Base-by-base conservation (phyloP, 2,888 invertebrate genomes). In the Apodemia hepburni region DNA sequence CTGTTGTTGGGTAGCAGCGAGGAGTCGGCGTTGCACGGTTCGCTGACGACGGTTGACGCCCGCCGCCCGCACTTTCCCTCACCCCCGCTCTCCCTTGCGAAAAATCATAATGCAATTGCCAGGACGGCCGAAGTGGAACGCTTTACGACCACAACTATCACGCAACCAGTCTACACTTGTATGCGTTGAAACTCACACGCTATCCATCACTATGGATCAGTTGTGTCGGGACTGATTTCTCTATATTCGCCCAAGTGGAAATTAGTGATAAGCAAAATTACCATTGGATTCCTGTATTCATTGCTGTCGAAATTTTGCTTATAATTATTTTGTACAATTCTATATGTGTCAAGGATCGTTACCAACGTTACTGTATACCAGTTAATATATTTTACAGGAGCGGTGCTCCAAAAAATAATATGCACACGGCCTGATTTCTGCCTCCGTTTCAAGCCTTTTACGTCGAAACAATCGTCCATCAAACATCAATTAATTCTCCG, bases 71-170 rank as follows among this genome's bases (percentile, higher is more conserved):
- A 77, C 83, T 58, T 63, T 38, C 65, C 66, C 69, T 64, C 73
- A 66, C 77, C 70, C 84, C 81, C 87, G 84, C 82, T 82, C 81
- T 83, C 85, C 89, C 88, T 88, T 90, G 89, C 90, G 89, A 89
- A 89, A 90, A 89, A 88, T 84, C 84, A 88, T 89, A 89, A 89
- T 89, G 91, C 91, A 90, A 90, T 87, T 86, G 88, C 83, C 88
- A 84, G 89, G 88, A 87, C 88, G 87, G 89, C 76, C 84, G 87
- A 85, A 80, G 89, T 89, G 87, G 89, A 87, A 88, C 89, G 88
- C 83, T 83, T 80, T 78, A 77, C 83, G 79, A 84, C 82, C 83
- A 80, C 77, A 78, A 78, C 78, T 81, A 84, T 81, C 88, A 89
- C 88, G 86, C 84, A 84, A 87, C 78, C 88, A 91, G 91, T 91